Percentiles rank a stretch among this genome's conserved stretches.
phyloP scores from a whole-genome alignment of 2,113 vertebrate species.

The Oxyura jamaicensis region DNA sequence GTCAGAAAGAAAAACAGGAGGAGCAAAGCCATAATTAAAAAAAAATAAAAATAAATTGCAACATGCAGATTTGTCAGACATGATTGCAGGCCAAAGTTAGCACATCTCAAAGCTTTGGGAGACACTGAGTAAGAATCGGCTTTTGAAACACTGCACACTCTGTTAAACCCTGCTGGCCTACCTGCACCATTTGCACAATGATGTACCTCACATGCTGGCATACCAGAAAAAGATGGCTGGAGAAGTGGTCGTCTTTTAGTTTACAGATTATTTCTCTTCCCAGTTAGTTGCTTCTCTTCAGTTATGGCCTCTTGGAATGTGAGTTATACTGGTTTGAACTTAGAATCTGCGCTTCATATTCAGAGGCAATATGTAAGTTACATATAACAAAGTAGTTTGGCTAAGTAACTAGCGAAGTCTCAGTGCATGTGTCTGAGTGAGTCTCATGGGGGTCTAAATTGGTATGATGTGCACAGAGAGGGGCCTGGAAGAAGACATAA shows the following conservation, averaged over 20 bases:
- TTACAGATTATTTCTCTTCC: neutral
- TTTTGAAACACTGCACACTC: neutral
- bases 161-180: rapidly evolving
- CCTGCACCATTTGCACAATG: neutral
- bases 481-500: constrained; percentile 13
- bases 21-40: neutral
- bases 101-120: neutral
- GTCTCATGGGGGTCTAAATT: neutral
- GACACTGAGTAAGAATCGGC: neutral
- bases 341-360: neutral
- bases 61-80: neutral
- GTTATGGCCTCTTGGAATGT: neutral
- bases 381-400: neutral
- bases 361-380: neutral
- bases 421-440: neutral
- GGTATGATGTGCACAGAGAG: neutral
- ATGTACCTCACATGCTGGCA: rapidly evolving
- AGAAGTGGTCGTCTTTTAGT: neutral
- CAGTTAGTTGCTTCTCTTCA: neutral
- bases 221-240: neutral
- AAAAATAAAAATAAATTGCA: neutral
- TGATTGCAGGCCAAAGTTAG: neutral
- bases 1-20: neutral
- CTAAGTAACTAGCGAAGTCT: neutral
- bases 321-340: neutral